Base-by-base conservation (phyloP, 2,113 vertebrate genomes). In the Aegotheles bennettii region DNA sequence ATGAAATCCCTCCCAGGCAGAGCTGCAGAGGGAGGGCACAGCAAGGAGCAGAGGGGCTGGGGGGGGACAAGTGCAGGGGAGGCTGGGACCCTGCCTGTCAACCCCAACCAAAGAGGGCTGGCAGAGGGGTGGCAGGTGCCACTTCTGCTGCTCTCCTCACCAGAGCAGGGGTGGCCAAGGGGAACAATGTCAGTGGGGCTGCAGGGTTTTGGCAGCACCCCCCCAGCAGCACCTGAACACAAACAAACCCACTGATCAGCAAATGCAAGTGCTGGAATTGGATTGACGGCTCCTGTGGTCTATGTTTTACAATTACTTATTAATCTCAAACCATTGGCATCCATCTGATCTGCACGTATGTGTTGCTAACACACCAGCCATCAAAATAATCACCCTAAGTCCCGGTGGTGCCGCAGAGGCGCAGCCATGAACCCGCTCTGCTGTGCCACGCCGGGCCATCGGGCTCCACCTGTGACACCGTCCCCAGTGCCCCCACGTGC, bases 341-440 rank as follows among this genome's bases (percentile, higher is more conserved):
- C 53, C 60, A 8, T 2, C 68, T 7, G 36, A 40, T 21, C 43
- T 1, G 0, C 70, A 16, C 11, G 0, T 10, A 16, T 1, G 4
- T 64, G 63, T 21, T 18, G 7, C 43, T 47, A 5, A 35, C 78
- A 4, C 69, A 6, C 6, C 90, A 31, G 14, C 68, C 71, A 18
- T 21, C 54, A 19, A 9, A 68, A 67, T 2, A 56, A 65, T 12
- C 84, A 9, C 80, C 15, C 21, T 0, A 12, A 45, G 48, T 1
- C 11, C 61, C 47, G 91, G 1, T 0, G 67, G 3, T 18, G 64
- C 56, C 48, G 29, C 59, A 25, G 75, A 11, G 24, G 48, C 21
- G 48, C 48, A 48, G 45, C 19, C 47, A 48, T 10, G 21, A 23
- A 50, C 11, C 48, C 48, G 21, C 21, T 21, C 48, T 50, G 21